A percentile compares a stretch with the other conserved stretches of the same genome.
These are phyloP conservation scores for Crypturellus tataupa DNA, from an alignment of 2,797 vertebrate genomes.

Conservation along the genomic window DNA sequence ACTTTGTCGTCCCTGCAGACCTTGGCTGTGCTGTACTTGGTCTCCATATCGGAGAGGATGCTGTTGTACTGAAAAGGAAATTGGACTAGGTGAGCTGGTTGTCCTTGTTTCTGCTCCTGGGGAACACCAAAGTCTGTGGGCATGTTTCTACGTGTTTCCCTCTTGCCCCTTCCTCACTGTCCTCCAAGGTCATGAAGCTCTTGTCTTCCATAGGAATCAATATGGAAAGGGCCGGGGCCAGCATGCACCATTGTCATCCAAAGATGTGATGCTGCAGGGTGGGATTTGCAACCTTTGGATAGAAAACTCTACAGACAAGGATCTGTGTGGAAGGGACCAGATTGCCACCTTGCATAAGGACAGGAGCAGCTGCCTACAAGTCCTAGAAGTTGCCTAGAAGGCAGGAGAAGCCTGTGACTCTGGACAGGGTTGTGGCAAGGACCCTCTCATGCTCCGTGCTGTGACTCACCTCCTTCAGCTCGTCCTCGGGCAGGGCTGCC, in stretches of 20 bases:
- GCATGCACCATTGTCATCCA: not conserved
- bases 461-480: constrained; percentile 88
- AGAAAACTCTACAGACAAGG: not conserved
- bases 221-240: not conserved
- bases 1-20: constrained; percentile 83
- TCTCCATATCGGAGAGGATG: constrained; percentile 94
- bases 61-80: constrained; percentile 87
- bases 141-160: not conserved
- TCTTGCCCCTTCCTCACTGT: not conserved
- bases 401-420: not conserved
- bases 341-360: not conserved
- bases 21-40: constrained; percentile 90
- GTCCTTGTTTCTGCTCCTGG: not conserved
- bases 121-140: not conserved
- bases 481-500: constrained; percentile 82
- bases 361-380: not conserved
- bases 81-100: not conserved
- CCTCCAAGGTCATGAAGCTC: not conserved
- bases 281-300: not conserved
- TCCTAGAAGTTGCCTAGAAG: not conserved
- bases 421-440: not conserved
- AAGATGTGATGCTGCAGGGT: not conserved
- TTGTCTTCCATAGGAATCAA: too few relatives aligned
- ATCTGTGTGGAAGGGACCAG: not conserved
- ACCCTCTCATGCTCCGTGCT: not conserved